Base-by-base conservation (phyloP, 2,888 invertebrate species). In the Hylaea fasciaria region DNA sequence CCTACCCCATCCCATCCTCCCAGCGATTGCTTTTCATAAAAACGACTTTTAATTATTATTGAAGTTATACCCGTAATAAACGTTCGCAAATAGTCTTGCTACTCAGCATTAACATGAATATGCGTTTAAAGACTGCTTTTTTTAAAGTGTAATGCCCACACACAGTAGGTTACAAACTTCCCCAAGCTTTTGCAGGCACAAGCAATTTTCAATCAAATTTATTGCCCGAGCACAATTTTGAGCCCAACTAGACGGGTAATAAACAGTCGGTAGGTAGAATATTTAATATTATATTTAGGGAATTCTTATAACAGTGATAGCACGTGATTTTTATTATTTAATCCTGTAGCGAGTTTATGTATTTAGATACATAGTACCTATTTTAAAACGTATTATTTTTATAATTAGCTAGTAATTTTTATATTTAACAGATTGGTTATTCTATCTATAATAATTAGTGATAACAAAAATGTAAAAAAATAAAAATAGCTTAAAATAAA, bases 11-110 rank as follows among this genome's bases (percentile, higher is more conserved):
- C 41, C 29, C 53, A 55, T 64, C 52, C 45, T 44, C 52, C 43
- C 57, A 52, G 43, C 60, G 54, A 67, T 64, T 59, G 60, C 57
- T 54, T 64, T 68, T 67, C 62, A 64, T 66, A 65, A 66, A 68
- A 69, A 71, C 64, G 46, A 22, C 61, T 68, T 70, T 74, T 72
- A 74, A 71, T 68, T 71, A 71, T 71, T 62, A 65, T 57, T 67
- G 65, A 64, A 61, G 64, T 68, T 62, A 67, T 59, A 65, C 64
- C 10, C 40, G 62, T 55, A 57, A 55, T 68, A 65, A 68, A 65
- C 17, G 51, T 55, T 53, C 58, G 68, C 70, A 64, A 68, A 71
- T 59, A 60, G 68, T 58, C 54, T 70, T 67, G 70, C 68, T 65
- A 58, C 67, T 63, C 53, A 45, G 47, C 62, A 45, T 49, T 53